Conservation (phyloP, 2,797 vertebrate species). For the Podargus strigoides region DNA sequence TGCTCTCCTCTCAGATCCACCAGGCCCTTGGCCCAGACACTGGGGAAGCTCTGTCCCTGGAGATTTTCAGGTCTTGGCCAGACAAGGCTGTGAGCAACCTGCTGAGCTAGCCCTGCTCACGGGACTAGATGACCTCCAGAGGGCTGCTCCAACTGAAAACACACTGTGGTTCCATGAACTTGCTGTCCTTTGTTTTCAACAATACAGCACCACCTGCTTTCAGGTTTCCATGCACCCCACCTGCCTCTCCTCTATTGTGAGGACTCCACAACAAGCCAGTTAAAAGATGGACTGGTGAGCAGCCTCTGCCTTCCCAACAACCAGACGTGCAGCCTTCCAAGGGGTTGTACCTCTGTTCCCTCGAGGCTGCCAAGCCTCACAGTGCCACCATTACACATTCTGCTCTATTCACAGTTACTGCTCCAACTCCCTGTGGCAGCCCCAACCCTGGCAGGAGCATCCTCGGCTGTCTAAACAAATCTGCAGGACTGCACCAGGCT, state of each 20-base stretch:
- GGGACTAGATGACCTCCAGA: not conserved
- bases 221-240: not conserved
- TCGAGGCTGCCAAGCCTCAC: not conserved
- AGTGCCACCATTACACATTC: rapidly evolving
- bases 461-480: not conserved
- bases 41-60: not conserved
- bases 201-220: not conserved
- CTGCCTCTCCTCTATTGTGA: not conserved
- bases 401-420: not conserved
- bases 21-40: rapidly evolving
- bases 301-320: not conserved
- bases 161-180: rapidly evolving
- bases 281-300: not conserved
- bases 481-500: not conserved
- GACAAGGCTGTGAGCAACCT: not conserved
- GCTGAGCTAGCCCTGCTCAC: not conserved
- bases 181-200: not conserved
- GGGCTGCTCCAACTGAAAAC: not conserved
- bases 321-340: not conserved
- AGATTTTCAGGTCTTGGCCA: not conserved
- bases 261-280: not conserved
- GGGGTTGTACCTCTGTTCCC: not conserved
- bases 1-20: not conserved
- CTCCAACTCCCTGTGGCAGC: not conserved
- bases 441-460: not conserved